Percentiles rank a stretch among this genome's conserved stretches.
These are phyloP conservation scores for Chalcis sispes DNA, from an alignment of 2,888 invertebrate genomes.

Conservation along the genomic window DNA sequence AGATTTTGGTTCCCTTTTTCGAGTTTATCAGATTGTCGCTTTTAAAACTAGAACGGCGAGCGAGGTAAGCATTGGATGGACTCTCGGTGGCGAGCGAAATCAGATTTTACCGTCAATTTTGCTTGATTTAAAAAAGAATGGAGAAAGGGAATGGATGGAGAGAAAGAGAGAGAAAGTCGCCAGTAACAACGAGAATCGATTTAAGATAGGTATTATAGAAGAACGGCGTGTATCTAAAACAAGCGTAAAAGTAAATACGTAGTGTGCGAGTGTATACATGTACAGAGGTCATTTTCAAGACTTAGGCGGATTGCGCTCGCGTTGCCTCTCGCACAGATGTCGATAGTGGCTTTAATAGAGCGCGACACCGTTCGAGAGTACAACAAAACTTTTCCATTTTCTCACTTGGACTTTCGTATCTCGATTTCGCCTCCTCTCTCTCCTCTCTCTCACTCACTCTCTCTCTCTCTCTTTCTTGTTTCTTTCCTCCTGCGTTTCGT, in stretches of 20 bases:
- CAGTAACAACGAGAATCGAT: constrained; percentile 22
- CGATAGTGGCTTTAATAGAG: constrained; percentile 62
- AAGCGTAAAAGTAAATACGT: neutral
- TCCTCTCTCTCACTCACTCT: too few relatives aligned
- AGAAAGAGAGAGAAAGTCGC: too few relatives aligned
- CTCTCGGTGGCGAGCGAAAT: too few relatives aligned
- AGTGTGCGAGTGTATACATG: too few relatives aligned
- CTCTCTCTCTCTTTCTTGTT: too few relatives aligned
- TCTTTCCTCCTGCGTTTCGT: constrained; percentile 40
- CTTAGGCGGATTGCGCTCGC: neutral
- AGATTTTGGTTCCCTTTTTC: too few relatives aligned
- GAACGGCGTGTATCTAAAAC: neutral
- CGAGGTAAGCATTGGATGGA: too few relatives aligned
- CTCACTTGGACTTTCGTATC: constrained; percentile 52
- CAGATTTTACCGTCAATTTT: constrained; percentile 17
- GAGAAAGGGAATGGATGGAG: too few relatives aligned
- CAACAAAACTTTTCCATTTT: constrained; percentile 54
- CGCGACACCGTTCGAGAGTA: constrained; percentile 36
- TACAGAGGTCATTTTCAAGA: constrained; percentile 37
- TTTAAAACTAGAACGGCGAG: too few relatives aligned
- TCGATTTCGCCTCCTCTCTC: too few relatives aligned
- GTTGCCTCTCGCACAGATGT: constrained; percentile 34
- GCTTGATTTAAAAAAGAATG: constrained; percentile 23
- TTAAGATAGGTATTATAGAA: constrained; percentile 7
- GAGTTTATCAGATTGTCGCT: too few relatives aligned